phyloP scores from a whole-genome alignment of 2,113 vertebrate genomes.

The Lasiurus cinereus region DNA sequence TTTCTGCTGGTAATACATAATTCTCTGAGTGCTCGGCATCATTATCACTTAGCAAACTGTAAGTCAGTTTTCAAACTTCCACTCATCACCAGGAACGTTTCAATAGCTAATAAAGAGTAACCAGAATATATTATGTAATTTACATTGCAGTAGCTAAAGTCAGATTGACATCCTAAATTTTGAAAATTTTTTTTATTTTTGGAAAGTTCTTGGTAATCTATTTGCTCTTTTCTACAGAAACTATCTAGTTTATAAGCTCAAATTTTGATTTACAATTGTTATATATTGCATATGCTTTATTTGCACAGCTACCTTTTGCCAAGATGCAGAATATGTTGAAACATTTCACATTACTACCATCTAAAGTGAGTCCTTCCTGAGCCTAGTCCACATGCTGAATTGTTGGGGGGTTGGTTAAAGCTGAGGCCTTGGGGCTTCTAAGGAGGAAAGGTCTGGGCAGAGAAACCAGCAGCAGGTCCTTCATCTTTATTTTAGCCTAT shows the following conservation, averaged over 20 bases:
- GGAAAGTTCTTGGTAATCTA: conserved; percentile 43
- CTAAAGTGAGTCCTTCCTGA: not conserved
- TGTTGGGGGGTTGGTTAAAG: not conserved
- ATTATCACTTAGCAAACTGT: not conserved
- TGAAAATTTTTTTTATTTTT: conserved; percentile 32
- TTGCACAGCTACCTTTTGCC: not conserved
- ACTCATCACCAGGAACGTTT: not conserved
- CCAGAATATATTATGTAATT: conserved; percentile 19
- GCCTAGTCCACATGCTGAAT: not conserved
- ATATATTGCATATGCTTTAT: not conserved
- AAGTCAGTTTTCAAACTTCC: conserved; percentile 7
- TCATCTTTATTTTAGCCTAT: not conserved
- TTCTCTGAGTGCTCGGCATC: conserved; percentile 50
- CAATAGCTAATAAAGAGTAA: conserved; percentile 50
- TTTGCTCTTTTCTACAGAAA: conserved; percentile 44
- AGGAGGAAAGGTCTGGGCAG: not conserved
- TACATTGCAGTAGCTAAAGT: conserved; percentile 27
- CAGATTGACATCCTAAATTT: conserved; percentile 42
- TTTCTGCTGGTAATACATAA: not conserved
- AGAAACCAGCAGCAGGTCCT: not conserved
- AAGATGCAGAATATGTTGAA: not conserved
- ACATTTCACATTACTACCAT: not conserved
- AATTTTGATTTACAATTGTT: not conserved
- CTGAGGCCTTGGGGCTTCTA: not conserved
- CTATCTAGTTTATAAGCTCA: not conserved